A percentile compares a stretch with the other conserved stretches of the same genome.
Evolutionary conservation across 1,140 invertebrate species (phyloP).

Genomic region (Drosophila neocordata): DNA sequence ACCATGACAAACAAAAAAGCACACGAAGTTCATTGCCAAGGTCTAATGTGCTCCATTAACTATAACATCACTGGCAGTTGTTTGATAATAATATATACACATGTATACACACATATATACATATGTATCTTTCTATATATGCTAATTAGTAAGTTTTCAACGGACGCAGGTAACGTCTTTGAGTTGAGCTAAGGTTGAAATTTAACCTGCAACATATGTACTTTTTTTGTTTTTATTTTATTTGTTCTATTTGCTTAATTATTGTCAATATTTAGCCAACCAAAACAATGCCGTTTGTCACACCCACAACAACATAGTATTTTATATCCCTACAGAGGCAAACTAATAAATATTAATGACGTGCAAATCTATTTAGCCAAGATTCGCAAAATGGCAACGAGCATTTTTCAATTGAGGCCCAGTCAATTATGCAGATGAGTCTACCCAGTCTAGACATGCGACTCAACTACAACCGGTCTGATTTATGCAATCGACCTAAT

Average conservation of each 20-base stretch:
- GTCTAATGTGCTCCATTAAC: conserved; percentile 16
- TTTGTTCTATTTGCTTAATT: conserved; percentile 57
- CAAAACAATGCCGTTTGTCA: conserved; percentile 32
- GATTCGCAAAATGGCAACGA: conserved; percentile 33
- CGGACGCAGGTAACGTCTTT: neutral
- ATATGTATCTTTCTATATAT: conserved; percentile 20
- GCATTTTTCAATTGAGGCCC: conserved; percentile 31
- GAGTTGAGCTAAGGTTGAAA: conserved; percentile 36
- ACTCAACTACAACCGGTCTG: conserved; percentile 53
- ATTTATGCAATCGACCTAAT: conserved; percentile 42
- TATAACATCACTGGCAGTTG: neutral
- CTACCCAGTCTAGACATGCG: conserved; percentile 63
- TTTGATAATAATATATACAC: conserved; percentile 29
- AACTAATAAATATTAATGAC: conserved; percentile 71
- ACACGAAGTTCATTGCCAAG: conserved; percentile 65
- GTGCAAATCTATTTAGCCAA: conserved; percentile 47
- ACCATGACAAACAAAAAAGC: conserved; percentile 62
- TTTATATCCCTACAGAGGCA: neutral
- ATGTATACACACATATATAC: neutral
- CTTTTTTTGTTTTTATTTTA: no score
- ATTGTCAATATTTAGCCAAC: conserved; percentile 62
- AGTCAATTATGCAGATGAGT: conserved; percentile 71
- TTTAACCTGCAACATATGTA: conserved; percentile 40
- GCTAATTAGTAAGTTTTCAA: conserved; percentile 45
- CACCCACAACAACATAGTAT: conserved; percentile 24